Evolutionary conservation across 2,888 invertebrate genomes (phyloP), one percentile per base, ranked within the genome.

Genomic region (Acanthococcus lagerstroemiae): DNA sequence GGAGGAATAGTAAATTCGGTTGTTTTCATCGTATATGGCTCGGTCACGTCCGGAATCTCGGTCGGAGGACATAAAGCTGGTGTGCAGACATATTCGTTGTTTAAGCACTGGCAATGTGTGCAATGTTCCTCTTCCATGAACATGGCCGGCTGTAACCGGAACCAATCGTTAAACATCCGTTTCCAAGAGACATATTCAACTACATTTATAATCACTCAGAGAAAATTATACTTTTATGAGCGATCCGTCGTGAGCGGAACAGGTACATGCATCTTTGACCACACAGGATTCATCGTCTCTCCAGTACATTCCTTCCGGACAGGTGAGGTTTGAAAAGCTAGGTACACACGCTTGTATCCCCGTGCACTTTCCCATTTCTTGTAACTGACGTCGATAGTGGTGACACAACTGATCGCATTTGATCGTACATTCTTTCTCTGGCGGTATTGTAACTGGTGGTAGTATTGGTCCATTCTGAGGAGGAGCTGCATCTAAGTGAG

Each of bases 101-200:
- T 82, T 6, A 88, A 78, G 72, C 93, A 93, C 71, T 90, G 90
- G 72, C 92, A 93, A 15, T 82, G 79, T 72, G 83, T 81, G 72
- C 88, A 88, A 0, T 82, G 82, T 1, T 78, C 78, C 71, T 83
- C 82, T 15, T 76, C 72, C 2, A 82, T 75, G 0, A 84, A 80
- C 60, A 83, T 83, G 19, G 87, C 86, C 0, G 92, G 90, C 83
- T 88, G 77, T 3, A 74, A 73, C 68, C 60, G 66, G 67, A 67
- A 70, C 65, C 17, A 30, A 57, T 21, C 1, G 12, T 7, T 12
- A 25, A 21, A 37, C 25, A 60, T 46, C 3, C n/a, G n/a, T n/a
- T n/a, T n/a, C n/a, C n/a, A n/a, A n/a, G 7, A 48, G 48, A n/a
- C 17, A 48, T 6, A 15, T 48, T n/a, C 17, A 9, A 17, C 17